A percentile compares a stretch with the other conserved stretches of the same genome.
phyloP scores from a whole-genome alignment of 1,140 invertebrate genomes.

The Globodera rostochiensis region DNA sequence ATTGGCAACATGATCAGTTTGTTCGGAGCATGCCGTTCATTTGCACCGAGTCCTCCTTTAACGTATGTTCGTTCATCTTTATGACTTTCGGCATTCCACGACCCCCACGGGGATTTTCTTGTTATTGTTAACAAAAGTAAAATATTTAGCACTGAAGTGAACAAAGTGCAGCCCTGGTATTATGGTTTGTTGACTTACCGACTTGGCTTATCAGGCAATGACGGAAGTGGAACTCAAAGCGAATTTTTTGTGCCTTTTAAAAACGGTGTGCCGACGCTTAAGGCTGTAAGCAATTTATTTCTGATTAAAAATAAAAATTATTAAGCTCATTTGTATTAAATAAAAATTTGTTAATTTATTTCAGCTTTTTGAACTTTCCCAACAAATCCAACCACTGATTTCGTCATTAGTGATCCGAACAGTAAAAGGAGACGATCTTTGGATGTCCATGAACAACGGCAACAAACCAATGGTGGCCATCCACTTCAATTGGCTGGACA shows the following conservation, averaged over 20 bases:
- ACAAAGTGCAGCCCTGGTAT: conserved; percentile 5
- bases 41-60: not conserved
- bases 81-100: too few species aligned
- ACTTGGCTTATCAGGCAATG: conserved; percentile 11
- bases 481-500: conserved; percentile 12
- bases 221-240: conserved; percentile 10
- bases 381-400: not conserved
- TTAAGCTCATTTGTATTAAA: too few species aligned
- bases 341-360: too few species aligned
- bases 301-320: too few species aligned
- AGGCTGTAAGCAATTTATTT: not conserved
- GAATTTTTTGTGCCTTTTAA: conserved; percentile 20
- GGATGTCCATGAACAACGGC: too few species aligned
- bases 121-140: too few species aligned
- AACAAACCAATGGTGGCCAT: not conserved
- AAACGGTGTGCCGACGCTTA: conserved; percentile 13
- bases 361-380: not conserved
- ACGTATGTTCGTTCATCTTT: not conserved
- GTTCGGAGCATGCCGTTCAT: too few species aligned
- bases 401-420: conserved; percentile 8
- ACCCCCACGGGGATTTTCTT: too few species aligned
- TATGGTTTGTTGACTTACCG: not conserved
- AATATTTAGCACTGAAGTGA: not conserved
- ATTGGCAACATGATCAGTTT: too few species aligned
- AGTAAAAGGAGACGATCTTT: not conserved